Percentiles rank a stretch among this genome's conserved stretches.
Conservation (phyloP, 2,113 vertebrate species). For the Anoplopoma fimbria region DNA sequence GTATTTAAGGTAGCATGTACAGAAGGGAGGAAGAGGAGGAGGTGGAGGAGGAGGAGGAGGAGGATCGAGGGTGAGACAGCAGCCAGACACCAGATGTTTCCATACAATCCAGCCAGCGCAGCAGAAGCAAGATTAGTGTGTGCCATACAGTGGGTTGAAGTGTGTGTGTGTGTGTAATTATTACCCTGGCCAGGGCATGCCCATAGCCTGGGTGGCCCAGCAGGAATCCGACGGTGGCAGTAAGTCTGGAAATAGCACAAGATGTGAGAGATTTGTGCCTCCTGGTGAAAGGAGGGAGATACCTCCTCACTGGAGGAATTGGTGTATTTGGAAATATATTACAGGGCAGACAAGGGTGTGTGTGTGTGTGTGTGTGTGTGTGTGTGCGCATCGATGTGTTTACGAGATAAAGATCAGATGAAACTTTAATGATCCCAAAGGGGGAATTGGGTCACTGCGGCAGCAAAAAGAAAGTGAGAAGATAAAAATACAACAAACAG, state of each 20-base stretch:
- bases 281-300: constrained; percentile 12
- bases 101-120: constrained; percentile 51
- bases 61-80: constrained; percentile 27
- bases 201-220: constrained; percentile 64
- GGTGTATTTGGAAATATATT: background rate
- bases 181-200: constrained; percentile 59
- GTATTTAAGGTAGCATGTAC: constrained; percentile 44
- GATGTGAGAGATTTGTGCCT: constrained; percentile 47
- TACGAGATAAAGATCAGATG: constrained; percentile 57
- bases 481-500: constrained; percentile 46
- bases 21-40: constrained; percentile 1
- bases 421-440: constrained; percentile 62
- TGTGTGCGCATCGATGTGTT: background rate
- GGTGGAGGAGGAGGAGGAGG: constrained; percentile 16
- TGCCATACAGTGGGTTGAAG: constrained; percentile 18
- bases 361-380: constrained; percentile 25
- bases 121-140: constrained; percentile 46
- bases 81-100: constrained; percentile 78
- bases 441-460: constrained; percentile 62
- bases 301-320: constrained; percentile 1
- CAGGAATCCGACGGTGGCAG: constrained; percentile 51
- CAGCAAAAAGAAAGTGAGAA: constrained; percentile 22
- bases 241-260: constrained; percentile 31
- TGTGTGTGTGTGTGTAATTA: constrained; percentile 64
- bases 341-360: constrained; percentile 8